Conservation (phyloP, 2,797 vertebrate species). For the Halcyon chelicuti region DNA sequence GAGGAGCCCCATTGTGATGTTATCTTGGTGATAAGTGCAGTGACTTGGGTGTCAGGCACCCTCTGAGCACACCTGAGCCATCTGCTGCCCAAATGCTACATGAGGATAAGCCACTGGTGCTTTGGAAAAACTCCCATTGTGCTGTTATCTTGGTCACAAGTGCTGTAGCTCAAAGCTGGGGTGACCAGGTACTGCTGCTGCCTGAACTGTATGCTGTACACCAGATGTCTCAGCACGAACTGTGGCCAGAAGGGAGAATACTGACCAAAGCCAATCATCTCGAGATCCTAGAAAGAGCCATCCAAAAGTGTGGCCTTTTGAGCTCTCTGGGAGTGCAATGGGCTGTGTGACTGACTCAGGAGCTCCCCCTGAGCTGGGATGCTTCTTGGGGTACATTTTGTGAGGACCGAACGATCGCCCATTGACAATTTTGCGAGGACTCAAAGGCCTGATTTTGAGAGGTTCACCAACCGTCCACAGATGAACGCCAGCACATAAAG, state of each 20-base stretch:
- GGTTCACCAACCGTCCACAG: background rate
- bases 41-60: background rate
- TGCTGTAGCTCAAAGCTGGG: too few relatives aligned
- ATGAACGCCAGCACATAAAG: background rate
- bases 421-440: background rate
- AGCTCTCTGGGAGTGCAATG: background rate
- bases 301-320: background rate
- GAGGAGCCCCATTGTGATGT: background rate
- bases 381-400: background rate
- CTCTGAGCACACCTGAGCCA: background rate
- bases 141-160: too few relatives aligned
- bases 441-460: background rate
- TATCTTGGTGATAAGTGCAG: background rate
- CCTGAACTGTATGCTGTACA: too few relatives aligned
- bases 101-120: background rate
- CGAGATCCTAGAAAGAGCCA: background rate
- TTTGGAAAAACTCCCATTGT: too few relatives aligned
- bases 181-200: background rate
- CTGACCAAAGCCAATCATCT: background rate
- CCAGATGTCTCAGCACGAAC: background rate
- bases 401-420: background rate
- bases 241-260: background rate
- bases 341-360: background rate
- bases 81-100: background rate
- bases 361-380: background rate